Evolutionary conservation across 2,888 invertebrate species (phyloP).

Genomic region (Myathropa florea): DNA sequence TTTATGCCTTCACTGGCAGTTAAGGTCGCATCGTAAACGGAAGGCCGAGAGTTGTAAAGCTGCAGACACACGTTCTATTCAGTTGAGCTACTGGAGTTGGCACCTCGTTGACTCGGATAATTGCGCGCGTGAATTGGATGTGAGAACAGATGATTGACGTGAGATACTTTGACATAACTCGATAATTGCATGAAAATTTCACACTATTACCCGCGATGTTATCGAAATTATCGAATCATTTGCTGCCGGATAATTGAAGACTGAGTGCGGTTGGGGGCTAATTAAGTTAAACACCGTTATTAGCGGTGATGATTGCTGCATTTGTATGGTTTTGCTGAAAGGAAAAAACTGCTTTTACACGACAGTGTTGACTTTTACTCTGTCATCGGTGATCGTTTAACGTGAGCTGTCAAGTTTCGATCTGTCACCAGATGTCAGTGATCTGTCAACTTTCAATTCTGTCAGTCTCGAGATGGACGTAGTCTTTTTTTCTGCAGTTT

Average conservation of each 20-base stretch:
- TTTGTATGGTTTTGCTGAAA: not conserved
- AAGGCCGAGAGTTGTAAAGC: not conserved
- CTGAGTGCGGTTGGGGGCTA: not conserved
- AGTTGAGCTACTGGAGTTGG: conserved; percentile 8
- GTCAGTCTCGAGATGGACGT: too few relatives aligned
- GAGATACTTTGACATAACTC: conserved; percentile 43
- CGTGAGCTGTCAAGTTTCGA: too few relatives aligned
- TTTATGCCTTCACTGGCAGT: not conserved
- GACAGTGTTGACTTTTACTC: too few relatives aligned
- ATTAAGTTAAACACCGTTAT: not conserved
- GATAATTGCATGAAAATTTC: conserved; percentile 44
- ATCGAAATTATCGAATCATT: not conserved
- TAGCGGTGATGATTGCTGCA: not conserved
- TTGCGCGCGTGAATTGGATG: conserved; percentile 12
- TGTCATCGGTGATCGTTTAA: too few relatives aligned
- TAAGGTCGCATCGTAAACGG: not conserved
- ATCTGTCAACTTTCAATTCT: too few relatives aligned
- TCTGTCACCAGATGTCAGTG: too few relatives aligned
- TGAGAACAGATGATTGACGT: conserved; percentile 17
- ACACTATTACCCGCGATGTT: conserved; percentile 21
- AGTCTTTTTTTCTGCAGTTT: too few relatives aligned
- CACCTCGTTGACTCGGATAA: conserved; percentile 36
- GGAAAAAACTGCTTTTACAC: too few relatives aligned
- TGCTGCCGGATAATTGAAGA: not conserved
- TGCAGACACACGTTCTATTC: not conserved